A percentile compares a stretch with the other conserved stretches of the same genome.
Conservation (phyloP, 2,888 invertebrate species). For the Lamellibrachia columna region DNA sequence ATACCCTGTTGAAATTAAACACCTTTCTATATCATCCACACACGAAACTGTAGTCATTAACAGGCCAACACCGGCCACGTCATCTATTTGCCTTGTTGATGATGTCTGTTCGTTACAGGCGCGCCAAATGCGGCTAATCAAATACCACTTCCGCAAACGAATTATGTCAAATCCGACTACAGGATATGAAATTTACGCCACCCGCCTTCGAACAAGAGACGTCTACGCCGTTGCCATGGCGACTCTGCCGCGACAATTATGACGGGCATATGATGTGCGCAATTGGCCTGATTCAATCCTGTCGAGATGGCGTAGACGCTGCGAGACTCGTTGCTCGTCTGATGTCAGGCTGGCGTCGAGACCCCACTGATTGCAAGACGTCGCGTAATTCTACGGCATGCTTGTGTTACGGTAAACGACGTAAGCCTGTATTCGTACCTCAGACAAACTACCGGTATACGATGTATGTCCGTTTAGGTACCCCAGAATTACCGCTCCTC, state of each 20-base stretch:
- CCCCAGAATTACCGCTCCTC: not conserved
- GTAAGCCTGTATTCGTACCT: too few species aligned
- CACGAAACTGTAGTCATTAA: not conserved
- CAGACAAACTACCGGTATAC: too few species aligned
- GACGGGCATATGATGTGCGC: not conserved
- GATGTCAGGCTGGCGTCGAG: not conserved
- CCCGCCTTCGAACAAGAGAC: not conserved
- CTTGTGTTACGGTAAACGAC: not conserved
- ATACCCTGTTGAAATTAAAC: not conserved
- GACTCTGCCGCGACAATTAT: not conserved
- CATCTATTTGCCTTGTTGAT: not conserved
- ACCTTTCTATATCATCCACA: not conserved
- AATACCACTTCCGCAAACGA: slow-evolving; percentile 16
- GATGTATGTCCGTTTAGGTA: not conserved
- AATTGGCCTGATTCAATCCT: not conserved
- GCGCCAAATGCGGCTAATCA: not conserved
- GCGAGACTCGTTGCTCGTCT: not conserved
- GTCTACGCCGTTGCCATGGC: not conserved
- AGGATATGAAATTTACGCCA: slow-evolving; percentile 16
- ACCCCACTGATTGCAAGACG: not conserved
- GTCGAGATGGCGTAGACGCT: not conserved
- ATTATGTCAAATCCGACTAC: not conserved
- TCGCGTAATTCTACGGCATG: not conserved
- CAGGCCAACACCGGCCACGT: not conserved
- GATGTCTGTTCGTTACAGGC: not conserved